Conservation (phyloP, 1,140 invertebrate genomes). For the Akabosia matsudoensis region DNA sequence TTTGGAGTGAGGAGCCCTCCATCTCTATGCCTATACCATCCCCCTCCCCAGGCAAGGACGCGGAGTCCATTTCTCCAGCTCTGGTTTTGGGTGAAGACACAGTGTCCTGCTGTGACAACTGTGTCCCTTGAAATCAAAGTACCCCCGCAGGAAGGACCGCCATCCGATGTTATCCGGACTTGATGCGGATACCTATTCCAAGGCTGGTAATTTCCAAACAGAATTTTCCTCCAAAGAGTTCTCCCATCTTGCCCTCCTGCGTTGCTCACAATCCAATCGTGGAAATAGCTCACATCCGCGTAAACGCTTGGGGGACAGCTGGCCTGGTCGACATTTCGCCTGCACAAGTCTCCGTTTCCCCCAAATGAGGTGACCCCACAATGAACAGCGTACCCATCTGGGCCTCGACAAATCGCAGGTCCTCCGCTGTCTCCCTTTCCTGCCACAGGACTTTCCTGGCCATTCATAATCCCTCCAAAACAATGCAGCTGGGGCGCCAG, state of each 20-base stretch:
- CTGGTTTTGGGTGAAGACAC: neutral
- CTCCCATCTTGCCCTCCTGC: neutral
- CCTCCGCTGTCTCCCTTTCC: neutral
- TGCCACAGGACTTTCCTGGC: neutral
- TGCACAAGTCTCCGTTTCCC: neutral
- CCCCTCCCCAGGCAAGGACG: neutral
- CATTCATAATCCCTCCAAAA: neutral
- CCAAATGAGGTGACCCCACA: neutral
- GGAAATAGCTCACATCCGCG: neutral
- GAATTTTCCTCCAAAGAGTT: neutral
- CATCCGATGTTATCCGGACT: neutral
- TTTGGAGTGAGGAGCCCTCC: neutral
- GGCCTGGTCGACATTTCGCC: neutral
- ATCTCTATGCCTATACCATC: neutral
- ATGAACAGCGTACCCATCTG: neutral
- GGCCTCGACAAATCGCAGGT: neutral
- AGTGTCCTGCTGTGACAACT: neutral
- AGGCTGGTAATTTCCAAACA: neutral
- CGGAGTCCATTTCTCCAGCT: neutral
- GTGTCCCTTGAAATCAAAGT: neutral
- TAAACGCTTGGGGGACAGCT: neutral
- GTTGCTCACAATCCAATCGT: neutral
- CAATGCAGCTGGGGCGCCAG: neutral
- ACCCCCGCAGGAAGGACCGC: neutral
- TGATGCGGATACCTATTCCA: neutral